Base-by-base conservation (phyloP, 1,140 invertebrate genomes). In the Drosophila sproati region DNA sequence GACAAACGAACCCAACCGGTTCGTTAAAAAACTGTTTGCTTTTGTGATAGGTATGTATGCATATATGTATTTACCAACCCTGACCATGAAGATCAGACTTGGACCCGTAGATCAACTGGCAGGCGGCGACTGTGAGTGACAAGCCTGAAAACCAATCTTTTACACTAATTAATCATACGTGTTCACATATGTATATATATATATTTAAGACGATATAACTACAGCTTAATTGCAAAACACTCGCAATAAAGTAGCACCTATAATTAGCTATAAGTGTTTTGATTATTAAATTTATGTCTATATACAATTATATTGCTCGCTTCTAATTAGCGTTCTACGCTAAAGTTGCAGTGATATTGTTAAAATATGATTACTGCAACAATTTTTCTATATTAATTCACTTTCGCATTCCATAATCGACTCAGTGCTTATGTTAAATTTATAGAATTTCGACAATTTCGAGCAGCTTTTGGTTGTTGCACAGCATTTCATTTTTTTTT, bases 11-110 rank as follows among this genome's bases (percentile, higher is more conserved):
- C 43, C 57, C 43, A 85, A 85, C 82, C 82, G 75, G 82, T 86
- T 86, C 68, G 52, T 45, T 20, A 66, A 66, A 64, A 64, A 55
- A 32, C 35, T 20, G 20, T 41, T 72, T 68, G 63, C 56, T 77
- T 31, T 59, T 54, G 51, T 60, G 12, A 34, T 10, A 20, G 20
- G 35, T 31, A 32, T 50, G 47, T 43, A 39, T 35, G 32, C 39
- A 29, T 31, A 34, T 41, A 10, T 35, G 32, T 57, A 8, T 31
- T 41, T 57, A 20, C 5, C 70, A 54, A 51, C 81, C 78, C 82
- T 86, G 82, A 78, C 82, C 82, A 82, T 87, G 82, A 78, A 82
- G 75, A 70, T 55, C 48, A 8, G 52, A 74, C 71, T 45, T 52
- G 39, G 37, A 47, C 10, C 55, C 31, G 43, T 31, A 51, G 48